phyloP scores from a whole-genome alignment of 2,113 vertebrate genomes.

The Mesitornis unicolor region DNA sequence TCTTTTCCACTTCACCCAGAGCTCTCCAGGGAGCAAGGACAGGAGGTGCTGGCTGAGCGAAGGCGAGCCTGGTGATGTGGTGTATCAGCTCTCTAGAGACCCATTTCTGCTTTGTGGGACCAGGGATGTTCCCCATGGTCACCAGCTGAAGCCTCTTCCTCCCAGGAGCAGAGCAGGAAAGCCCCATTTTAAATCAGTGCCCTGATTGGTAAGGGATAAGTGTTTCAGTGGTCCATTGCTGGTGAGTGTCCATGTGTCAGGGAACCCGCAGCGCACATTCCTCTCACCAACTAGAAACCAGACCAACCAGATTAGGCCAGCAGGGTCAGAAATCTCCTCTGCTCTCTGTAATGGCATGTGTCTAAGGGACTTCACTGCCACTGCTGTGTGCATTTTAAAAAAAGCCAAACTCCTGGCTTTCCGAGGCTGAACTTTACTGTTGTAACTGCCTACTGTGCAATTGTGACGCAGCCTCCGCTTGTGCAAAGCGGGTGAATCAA shows the following conservation, averaged over 20 bases:
- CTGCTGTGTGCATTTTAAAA: not conserved
- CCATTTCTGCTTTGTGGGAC: not conserved
- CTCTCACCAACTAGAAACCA: not conserved
- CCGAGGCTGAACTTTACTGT: not conserved
- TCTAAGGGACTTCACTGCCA: not conserved
- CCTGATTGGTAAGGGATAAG: not conserved
- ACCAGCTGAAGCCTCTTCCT: not conserved
- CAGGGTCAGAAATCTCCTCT: not conserved
- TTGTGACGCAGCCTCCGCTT: not conserved
- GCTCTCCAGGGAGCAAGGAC: not conserved
- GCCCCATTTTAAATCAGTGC: not conserved
- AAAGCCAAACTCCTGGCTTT: not conserved
- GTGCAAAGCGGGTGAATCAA: not conserved
- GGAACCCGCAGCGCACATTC: not conserved
- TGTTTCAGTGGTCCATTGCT: accelerated
- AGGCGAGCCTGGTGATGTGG: accelerated
- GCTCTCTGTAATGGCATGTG: not conserved
- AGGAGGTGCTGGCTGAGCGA: not conserved
- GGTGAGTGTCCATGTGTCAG: not conserved
- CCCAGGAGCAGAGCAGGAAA: not conserved
- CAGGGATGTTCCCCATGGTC: accelerated
- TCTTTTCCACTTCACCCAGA: not conserved
- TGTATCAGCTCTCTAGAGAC: not conserved
- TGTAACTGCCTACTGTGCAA: not conserved
- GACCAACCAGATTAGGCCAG: not conserved